Evolutionary conservation across 2,797 vertebrate genomes (phyloP).

Genomic region (Myripristis murdjan): DNA sequence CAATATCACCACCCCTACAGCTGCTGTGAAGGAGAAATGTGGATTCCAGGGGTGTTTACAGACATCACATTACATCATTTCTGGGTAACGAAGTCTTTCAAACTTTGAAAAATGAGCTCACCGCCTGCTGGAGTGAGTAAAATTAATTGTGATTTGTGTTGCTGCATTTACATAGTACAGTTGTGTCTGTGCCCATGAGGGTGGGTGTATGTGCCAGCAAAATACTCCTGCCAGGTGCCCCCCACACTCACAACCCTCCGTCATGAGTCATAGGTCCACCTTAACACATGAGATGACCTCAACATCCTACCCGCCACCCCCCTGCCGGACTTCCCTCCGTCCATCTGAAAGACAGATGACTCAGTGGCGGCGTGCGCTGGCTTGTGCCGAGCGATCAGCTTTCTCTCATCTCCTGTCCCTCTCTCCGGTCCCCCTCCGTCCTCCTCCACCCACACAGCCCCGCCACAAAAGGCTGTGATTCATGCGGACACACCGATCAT

Average conservation of each 20-base stretch:
- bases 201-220: background rate
- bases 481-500: constrained; percentile 48
- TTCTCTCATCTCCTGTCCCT: constrained; percentile 57
- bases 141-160: no score
- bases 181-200: background rate
- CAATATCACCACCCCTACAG: no score
- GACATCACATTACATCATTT: no score
- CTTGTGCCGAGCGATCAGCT: constrained; percentile 59
- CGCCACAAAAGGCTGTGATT: constrained; percentile 60
- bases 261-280: constrained; percentile 63
- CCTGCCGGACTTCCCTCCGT: constrained; percentile 3
- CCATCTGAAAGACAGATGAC: constrained; percentile 68
- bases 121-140: no score
- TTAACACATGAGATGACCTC: constrained; percentile 54
- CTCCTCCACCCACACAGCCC: constrained; percentile 48
- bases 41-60: no score
- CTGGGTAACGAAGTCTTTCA: no score
- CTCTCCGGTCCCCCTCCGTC: constrained; percentile 7
- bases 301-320: constrained; percentile 21
- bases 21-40: no score
- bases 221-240: constrained; percentile 15
- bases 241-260: constrained; percentile 7
- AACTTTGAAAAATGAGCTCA: no score
- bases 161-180: constrained; percentile 9
- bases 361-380: constrained; percentile 54